Conservation (phyloP, 2,113 vertebrate species). For the Archocentrus centrarchus region DNA sequence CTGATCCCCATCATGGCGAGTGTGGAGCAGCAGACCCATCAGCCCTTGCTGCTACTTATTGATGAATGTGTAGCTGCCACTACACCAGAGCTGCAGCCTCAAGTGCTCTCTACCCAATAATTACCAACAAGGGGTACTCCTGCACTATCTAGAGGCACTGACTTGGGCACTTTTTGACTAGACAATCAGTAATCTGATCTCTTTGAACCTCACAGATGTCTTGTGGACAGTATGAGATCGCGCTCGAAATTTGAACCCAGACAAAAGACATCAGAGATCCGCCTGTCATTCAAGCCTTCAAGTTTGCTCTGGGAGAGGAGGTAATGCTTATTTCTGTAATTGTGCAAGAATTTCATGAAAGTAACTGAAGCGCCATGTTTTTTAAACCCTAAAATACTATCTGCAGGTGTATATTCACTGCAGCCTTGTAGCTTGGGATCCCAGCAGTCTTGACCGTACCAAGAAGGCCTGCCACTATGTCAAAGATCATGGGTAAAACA, state of each 20-base stretch:
- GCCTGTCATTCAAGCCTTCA: conserved; percentile 78
- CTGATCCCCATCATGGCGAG: conserved; percentile 76
- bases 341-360: not conserved
- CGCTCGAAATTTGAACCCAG: conserved; percentile 76
- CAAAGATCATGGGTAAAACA: conserved; percentile 61
- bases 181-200: fast-evolving
- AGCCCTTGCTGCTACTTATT: conserved; percentile 76
- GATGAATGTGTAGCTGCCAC: conserved; percentile 78
- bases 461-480: conserved; percentile 83
- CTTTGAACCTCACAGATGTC: conserved; percentile 71
- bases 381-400: fast-evolving
- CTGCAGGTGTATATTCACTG: conserved; percentile 82
- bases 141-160: not conserved
- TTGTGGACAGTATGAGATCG: conserved; percentile 74
- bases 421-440: conserved; percentile 76
- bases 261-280: conserved; percentile 54
- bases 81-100: conserved; percentile 40
- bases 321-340: conserved; percentile 28
- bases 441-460: conserved; percentile 43
- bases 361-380: fast-evolving
- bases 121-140: conserved; percentile 81
- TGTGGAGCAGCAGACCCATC: conserved; percentile 64
- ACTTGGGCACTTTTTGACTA: fast-evolving
- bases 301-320: conserved; percentile 71
- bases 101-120: conserved; percentile 66